Conservation (phyloP, 2,797 vertebrate species). For the Carduelis carduelis region DNA sequence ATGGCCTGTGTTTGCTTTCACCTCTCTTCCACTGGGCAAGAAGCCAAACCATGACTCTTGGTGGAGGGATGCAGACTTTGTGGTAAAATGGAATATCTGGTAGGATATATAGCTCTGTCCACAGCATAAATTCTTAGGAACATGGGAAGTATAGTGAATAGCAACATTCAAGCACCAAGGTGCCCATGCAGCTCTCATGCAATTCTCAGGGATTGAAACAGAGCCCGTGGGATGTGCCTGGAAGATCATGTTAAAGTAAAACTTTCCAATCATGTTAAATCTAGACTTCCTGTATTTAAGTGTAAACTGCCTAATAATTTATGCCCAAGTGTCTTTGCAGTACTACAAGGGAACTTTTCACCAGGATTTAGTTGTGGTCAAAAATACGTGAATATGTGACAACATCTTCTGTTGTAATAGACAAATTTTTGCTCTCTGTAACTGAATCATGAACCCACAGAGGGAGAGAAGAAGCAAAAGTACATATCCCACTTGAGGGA, state of each 20-base stretch:
- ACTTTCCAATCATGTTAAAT: neutral
- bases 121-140: neutral
- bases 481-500: neutral
- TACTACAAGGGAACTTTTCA: neutral
- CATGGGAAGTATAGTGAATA: neutral
- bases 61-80: neutral
- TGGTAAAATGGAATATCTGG: neutral
- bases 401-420: neutral
- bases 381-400: neutral
- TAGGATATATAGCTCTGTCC: neutral
- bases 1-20: neutral
- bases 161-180: neutral
- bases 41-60: neutral
- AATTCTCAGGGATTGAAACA: neutral
- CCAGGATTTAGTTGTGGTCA: neutral
- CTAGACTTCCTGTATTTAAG: neutral
- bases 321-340: neutral
- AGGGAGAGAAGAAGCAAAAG: neutral
- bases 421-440: neutral
- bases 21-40: neutral
- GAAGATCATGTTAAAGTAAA: neutral
- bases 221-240: neutral
- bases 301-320: neutral
- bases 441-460: neutral
- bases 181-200: neutral